phyloP scores from a whole-genome alignment of 2,888 invertebrate genomes.

The Heteropelma amictum region DNA sequence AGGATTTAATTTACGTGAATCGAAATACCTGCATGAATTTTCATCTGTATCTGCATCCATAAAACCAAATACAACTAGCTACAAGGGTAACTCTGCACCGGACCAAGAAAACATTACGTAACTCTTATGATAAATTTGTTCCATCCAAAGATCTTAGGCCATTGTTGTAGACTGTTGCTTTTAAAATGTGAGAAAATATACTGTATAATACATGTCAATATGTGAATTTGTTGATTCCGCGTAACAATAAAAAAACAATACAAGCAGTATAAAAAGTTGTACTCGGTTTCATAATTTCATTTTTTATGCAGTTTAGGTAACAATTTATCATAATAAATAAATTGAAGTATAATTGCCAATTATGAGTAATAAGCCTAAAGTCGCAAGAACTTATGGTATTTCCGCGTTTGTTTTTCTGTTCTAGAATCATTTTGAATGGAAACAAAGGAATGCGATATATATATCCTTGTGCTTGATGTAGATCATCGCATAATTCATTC shows the following conservation, averaged over 20 bases:
- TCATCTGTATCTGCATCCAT: no score
- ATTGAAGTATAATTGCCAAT: not conserved
- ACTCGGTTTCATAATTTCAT: not conserved
- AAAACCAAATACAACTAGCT: no score
- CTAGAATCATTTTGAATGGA: constrained; percentile 37
- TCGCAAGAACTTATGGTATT: constrained; percentile 6
- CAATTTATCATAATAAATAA: not conserved
- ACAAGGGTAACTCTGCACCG: no score
- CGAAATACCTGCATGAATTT: no score
- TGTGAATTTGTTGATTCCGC: not conserved
- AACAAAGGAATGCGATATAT: constrained; percentile 33
- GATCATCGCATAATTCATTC: not conserved
- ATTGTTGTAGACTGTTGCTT: no score
- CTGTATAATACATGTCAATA: no score
- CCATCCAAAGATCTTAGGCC: no score
- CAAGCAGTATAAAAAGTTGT: not conserved
- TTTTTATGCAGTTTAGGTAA: not conserved
- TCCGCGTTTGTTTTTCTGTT: constrained; percentile 34
- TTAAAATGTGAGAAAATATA: no score
- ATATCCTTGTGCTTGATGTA: constrained; percentile 1
- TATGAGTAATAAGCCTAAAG: not conserved
- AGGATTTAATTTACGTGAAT: no score
- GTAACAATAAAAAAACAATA: not conserved
- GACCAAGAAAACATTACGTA: no score
- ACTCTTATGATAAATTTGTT: no score